These are phyloP conservation scores for Anthoptus insignis DNA, from an alignment of 2,888 invertebrate species.

Conservation along the genomic window DNA sequence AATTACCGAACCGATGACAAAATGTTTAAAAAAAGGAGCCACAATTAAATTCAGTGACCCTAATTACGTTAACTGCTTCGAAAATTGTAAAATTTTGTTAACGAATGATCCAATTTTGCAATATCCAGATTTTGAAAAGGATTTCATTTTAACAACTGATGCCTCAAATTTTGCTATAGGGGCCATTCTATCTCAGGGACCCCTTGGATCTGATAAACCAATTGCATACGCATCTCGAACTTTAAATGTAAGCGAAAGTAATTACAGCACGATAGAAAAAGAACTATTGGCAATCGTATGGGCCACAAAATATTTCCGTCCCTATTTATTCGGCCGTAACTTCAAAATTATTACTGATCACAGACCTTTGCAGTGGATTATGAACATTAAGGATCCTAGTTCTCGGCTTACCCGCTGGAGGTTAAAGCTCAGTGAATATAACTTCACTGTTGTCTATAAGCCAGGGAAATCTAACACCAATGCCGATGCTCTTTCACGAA, in stretches of 20 bases:
- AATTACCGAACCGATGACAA: neutral
- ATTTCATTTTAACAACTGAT: slow-evolving; percentile 51
- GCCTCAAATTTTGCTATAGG: slow-evolving; percentile 52
- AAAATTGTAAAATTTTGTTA: neutral
- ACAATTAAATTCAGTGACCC: neutral
- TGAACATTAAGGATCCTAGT: no score
- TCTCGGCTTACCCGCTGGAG: slow-evolving; percentile 3
- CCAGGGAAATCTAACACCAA: slow-evolving; percentile 34
- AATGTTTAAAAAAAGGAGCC: neutral
- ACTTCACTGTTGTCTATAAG: slow-evolving; percentile 19
- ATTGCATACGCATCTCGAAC: slow-evolving; percentile 35
- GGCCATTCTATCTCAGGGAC: slow-evolving; percentile 55
- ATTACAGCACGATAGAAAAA: slow-evolving; percentile 39
- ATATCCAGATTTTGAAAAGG: neutral
- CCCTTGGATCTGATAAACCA: slow-evolving; percentile 14
- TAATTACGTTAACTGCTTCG: neutral
- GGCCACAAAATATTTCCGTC: slow-evolving; percentile 48
- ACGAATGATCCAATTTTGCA: neutral
- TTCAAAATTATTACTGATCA: slow-evolving; percentile 43
- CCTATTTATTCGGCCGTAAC: slow-evolving; percentile 56
- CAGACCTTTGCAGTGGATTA: no score
- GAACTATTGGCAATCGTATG: slow-evolving; percentile 44
- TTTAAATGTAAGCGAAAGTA: slow-evolving; percentile 21
- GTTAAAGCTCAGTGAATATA: slow-evolving; percentile 2
- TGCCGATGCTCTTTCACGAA: slow-evolving; percentile 32